Percentiles rank a stretch among this genome's conserved stretches.
These are phyloP conservation scores for Diplosoma virens DNA, from an alignment of 23 tunicate species.

Conservation along the genomic window DNA sequence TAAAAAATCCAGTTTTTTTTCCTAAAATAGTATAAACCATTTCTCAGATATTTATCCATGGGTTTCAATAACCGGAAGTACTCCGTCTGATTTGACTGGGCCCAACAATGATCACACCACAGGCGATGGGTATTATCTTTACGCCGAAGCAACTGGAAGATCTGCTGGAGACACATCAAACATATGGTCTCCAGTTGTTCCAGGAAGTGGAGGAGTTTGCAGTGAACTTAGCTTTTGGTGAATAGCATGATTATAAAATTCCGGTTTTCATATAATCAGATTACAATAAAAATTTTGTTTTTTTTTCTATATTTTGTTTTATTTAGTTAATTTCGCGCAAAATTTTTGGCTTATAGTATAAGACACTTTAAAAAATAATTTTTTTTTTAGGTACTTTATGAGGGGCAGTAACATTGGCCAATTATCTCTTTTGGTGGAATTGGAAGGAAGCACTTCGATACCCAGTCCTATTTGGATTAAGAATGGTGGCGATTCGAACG, in stretches of 20 bases:
- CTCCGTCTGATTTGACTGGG: conserved; percentile 62
- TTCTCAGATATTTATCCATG: conserved; percentile 49
- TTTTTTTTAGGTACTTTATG: conserved; percentile 69
- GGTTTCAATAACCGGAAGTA: conserved; percentile 31
- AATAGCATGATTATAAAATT: conserved; percentile 1
- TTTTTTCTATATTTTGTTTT: too few relatives aligned
- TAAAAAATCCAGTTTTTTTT: too few relatives aligned
- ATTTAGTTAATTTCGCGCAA: too few relatives aligned
- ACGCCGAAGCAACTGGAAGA: conserved; percentile 52
- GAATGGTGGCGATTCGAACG: conserved; percentile 15
- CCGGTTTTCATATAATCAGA: too few relatives aligned
- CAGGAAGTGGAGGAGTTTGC: conserved; percentile 56
- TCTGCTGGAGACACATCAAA: conserved; percentile 36
- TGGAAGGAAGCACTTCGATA: conserved; percentile 4
- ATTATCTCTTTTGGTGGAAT: conserved; percentile 58
- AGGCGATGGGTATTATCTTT: conserved; percentile 63
- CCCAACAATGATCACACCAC: conserved; percentile 71
- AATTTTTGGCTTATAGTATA: too few relatives aligned
- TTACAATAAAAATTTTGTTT: too few relatives aligned
- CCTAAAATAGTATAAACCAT: too few relatives aligned
- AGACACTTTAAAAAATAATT: too few relatives aligned
- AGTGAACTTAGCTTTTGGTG: conserved; percentile 64
- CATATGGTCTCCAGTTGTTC: conserved; percentile 50
- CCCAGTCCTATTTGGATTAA: conserved; percentile 63
- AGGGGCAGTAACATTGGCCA: conserved; percentile 62